phyloP scores from a whole-genome alignment of 2,888 invertebrate genomes.

The Spodoptera littoralis region DNA sequence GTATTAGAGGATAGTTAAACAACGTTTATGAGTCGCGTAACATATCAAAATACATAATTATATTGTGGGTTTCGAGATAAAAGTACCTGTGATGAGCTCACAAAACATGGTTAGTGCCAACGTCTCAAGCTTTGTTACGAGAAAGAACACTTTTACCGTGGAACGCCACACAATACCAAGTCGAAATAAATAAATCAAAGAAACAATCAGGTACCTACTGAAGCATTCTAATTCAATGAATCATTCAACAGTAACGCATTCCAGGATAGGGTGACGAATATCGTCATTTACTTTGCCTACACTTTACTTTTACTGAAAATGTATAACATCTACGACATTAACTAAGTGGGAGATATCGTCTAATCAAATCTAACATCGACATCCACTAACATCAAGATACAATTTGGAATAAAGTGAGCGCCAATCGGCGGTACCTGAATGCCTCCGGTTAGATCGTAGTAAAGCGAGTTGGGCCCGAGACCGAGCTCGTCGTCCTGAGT shows the following conservation, averaged over 20 bases:
- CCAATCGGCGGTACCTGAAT: conserved; percentile 83
- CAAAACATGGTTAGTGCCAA: conserved; percentile 55
- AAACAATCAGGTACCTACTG: conserved; percentile 82
- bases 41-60: conserved; percentile 31
- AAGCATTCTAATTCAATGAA: conserved; percentile 57
- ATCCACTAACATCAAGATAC: conserved; percentile 57
- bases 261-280: conserved; percentile 53
- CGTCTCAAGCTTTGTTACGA: conserved; percentile 57
- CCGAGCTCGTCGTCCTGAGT: conserved; percentile 88
- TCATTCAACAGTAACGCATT: conserved; percentile 56
- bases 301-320: conserved; percentile 17
- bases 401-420: conserved; percentile 62
- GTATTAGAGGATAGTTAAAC: conserved; percentile 16
- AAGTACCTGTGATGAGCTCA: conserved; percentile 58
- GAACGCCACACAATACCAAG: conserved; percentile 54
- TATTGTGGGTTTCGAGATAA: conserved; percentile 58
- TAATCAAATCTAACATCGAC: conserved; percentile 46
- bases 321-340: conserved; percentile 41
- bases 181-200: conserved; percentile 58
- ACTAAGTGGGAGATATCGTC: conserved; percentile 35
- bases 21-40: conserved; percentile 28
- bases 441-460: conserved; percentile 88
- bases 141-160: conserved; percentile 56
- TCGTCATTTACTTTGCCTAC: conserved; percentile 38
- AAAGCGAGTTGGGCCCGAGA: conserved; percentile 87